Conservation (phyloP, 2,888 invertebrate species). For the Hypselothyrea guttata region DNA sequence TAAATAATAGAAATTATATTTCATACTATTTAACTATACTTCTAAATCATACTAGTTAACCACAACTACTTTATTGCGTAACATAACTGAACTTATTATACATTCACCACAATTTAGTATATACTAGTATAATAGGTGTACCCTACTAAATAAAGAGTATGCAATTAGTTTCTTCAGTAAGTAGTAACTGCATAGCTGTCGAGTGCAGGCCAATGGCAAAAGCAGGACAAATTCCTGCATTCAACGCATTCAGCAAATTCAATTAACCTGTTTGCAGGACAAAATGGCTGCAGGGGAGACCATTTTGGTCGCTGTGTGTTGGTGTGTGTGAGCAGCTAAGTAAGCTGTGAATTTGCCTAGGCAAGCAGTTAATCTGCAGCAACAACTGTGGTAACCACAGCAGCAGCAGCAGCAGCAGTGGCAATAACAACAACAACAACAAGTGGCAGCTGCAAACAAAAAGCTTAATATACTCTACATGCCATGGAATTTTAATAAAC, state of each 20-base stretch:
- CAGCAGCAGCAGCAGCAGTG: not conserved
- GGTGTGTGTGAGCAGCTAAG: slow-evolving; percentile 11
- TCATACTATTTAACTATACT: too few species aligned
- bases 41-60: too few species aligned
- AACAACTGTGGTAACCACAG: slow-evolving; percentile 23
- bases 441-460: slow-evolving; percentile 23
- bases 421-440: not conserved
- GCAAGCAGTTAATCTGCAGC: slow-evolving; percentile 34
- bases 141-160: too few species aligned
- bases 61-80: too few species aligned
- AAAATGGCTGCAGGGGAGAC: slow-evolving; percentile 16
- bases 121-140: too few species aligned
- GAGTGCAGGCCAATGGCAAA: not conserved
- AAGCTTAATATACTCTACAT: slow-evolving; percentile 23
- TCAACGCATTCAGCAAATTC: slow-evolving; percentile 56
- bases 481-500: slow-evolving; percentile 42
- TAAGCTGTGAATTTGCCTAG: slow-evolving; percentile 41
- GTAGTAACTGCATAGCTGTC: not conserved
- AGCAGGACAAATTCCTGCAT: slow-evolving; percentile 1
- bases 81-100: too few species aligned
- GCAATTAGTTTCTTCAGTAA: too few species aligned
- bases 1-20: too few species aligned
- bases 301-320: not conserved
- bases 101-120: too few species aligned
- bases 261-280: slow-evolving; percentile 64